Evolutionary conservation across 1,140 invertebrate genomes (phyloP), one percentile per base, ranked within the genome.

Genomic region (Pogonus chalceus): DNA sequence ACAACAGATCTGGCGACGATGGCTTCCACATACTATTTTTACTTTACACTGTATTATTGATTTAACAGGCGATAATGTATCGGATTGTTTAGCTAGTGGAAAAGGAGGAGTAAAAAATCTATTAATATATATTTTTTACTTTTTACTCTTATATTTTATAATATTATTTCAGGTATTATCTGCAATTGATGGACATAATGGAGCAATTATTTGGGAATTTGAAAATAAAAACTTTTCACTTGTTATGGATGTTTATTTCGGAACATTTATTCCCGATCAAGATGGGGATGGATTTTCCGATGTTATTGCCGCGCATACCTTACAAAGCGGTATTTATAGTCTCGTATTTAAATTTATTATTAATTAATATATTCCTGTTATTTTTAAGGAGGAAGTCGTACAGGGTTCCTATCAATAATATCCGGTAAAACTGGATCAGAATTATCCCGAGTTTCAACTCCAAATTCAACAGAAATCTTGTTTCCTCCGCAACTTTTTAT

Each of bases 81-180:
- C 76, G 20, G 89, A 92, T 65, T 92, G 89, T 66, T 65, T 91
- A 20, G 78, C 79, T 37, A 81, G 81, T 10, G 89, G 89, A 20
- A 73, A 81, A 55, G 77, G 81, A 57, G 85, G 85, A 54, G 86
- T 88, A 71, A n/a, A n/a, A n/a, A n/a, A n/a, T n/a, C n/a, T n/a
- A n/a, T n/a, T n/a, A n/a, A n/a, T n/a, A n/a, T n/a, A 37, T 35
- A 16, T 51, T 31, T 31, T 14, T 51, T 50, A 7, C 10, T 21
- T 50, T 23, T 50, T 50, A n/a, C 14, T 22, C 23, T 37, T 37
- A 1, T 35, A 51, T 4, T 35, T 47, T 20, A 37, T 56, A 24
- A 22, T 35, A 53, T 67, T 47, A 51, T 53, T 64, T 23, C 60
- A 85, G 83, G 74, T 81, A 18, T 76, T 90, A 14, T 76, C 79